phyloP scores from a whole-genome alignment of 2,797 vertebrate species.

The Anabacerthia variegaticeps region DNA sequence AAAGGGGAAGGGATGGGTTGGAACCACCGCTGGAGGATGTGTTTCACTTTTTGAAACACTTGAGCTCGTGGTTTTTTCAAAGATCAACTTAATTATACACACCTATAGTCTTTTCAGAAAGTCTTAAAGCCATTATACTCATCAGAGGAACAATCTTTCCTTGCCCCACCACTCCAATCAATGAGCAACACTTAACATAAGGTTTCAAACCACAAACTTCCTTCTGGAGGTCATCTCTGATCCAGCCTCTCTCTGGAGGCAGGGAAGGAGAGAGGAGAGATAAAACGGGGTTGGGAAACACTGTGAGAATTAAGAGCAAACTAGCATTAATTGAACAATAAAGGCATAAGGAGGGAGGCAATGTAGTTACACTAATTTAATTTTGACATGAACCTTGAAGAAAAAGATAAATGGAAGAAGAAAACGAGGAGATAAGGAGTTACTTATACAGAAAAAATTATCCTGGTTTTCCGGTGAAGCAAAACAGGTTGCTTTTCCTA shows the following conservation, averaged over 20 bases:
- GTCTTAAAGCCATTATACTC: background rate
- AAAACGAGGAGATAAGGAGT: background rate
- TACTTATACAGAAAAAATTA: background rate
- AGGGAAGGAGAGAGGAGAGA: background rate
- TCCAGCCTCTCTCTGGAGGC: background rate
- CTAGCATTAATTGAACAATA: background rate
- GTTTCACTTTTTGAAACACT: background rate
- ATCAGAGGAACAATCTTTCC: background rate
- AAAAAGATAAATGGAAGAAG: background rate
- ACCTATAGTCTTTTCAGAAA: background rate
- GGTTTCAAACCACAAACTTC: background rate
- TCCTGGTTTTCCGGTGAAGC: background rate
- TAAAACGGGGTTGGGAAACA: background rate
- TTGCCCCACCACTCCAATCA: background rate
- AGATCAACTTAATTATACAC: background rate
- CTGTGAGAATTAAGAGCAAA: background rate
- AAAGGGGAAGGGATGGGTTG: background rate
- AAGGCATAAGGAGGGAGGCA: background rate
- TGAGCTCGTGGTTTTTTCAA: background rate
- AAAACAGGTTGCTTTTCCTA: background rate
- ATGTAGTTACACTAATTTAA: background rate
- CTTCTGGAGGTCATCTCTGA: background rate
- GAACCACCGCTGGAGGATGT: background rate
- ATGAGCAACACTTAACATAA: background rate
- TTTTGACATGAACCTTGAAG: background rate